phyloP scores from a whole-genome alignment of 64 coral and sea anemone species.

The Actinia equina region DNA sequence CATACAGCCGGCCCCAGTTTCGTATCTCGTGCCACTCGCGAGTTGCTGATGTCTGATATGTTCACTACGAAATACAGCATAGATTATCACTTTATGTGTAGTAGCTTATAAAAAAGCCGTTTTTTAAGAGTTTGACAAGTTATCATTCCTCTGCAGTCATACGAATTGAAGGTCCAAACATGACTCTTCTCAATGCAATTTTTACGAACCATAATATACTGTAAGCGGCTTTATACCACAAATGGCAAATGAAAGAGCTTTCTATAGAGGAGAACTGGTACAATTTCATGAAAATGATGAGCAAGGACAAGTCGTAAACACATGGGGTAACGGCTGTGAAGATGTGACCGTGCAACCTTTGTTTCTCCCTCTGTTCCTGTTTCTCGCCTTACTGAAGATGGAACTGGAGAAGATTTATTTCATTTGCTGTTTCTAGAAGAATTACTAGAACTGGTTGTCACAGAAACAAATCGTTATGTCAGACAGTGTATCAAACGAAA shows the following conservation, averaged over 20 bases:
- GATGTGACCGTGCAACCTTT: background rate
- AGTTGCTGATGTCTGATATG: no score
- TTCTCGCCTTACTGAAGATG: constrained; percentile 39
- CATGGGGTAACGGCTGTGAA: background rate
- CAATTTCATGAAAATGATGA: background rate
- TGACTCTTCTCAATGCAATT: no score
- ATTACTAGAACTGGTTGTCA: constrained; percentile 26
- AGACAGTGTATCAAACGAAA: constrained; percentile 17
- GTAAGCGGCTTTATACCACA: no score
- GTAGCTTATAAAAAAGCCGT: no score
- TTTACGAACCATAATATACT: no score
- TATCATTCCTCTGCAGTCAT: no score
- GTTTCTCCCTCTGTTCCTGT: constrained; percentile 1
- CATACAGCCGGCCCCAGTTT: no score
- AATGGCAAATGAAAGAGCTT: background rate
- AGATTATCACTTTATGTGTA: no score
- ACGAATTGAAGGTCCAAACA: no score
- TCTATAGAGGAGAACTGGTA: background rate
- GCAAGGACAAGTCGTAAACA: constrained; percentile 4
- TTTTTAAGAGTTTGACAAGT: no score
- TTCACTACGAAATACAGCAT: no score
- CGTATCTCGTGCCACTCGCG: no score
- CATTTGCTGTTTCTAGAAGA: constrained; percentile 41
- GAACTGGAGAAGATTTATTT: constrained; percentile 33
- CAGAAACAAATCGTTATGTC: constrained; percentile 55